Evolutionary conservation across 2,113 vertebrate genomes (phyloP).

Genomic region (Gymnarchus niloticus): DNA sequence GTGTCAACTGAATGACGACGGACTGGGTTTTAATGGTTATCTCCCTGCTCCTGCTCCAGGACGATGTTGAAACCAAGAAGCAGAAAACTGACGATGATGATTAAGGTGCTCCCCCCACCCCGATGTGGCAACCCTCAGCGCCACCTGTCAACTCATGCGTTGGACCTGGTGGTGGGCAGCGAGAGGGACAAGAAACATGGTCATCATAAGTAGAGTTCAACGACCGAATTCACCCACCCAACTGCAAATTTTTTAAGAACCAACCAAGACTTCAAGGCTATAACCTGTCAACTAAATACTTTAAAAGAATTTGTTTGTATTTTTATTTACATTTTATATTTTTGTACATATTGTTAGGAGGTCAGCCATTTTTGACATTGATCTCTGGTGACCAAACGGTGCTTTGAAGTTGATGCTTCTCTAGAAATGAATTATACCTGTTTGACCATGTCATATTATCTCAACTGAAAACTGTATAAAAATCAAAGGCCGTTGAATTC

Average conservation of each 20-base stretch:
- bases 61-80: constrained; percentile 91
- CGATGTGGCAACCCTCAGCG: constrained; percentile 53
- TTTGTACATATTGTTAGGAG: constrained; percentile 98
- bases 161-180: constrained; percentile 44
- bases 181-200: constrained; percentile 63
- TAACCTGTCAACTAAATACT: constrained; percentile 74
- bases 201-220: constrained; percentile 76
- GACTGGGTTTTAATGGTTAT: not conserved
- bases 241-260: constrained; percentile 64
- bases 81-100: constrained; percentile 90
- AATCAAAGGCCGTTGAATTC: constrained; percentile 69
- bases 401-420: constrained; percentile 70
- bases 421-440: constrained; percentile 77
- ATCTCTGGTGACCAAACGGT: constrained; percentile 79
- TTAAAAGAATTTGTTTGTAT: constrained; percentile 94
- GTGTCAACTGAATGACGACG: no score
- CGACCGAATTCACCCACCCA: constrained; percentile 48
- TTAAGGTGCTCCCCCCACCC: constrained; percentile 65
- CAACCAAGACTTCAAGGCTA: constrained; percentile 68
- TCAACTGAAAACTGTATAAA: constrained; percentile 77
- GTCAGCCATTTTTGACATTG: constrained; percentile 74
- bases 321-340: constrained; percentile 99
- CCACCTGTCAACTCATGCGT: constrained; percentile 44
- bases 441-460: constrained; percentile 82
- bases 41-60: constrained; percentile 50